These are phyloP conservation scores for Danio aesculapii DNA, from an alignment of 2,797 vertebrate genomes.

Conservation along the genomic window DNA sequence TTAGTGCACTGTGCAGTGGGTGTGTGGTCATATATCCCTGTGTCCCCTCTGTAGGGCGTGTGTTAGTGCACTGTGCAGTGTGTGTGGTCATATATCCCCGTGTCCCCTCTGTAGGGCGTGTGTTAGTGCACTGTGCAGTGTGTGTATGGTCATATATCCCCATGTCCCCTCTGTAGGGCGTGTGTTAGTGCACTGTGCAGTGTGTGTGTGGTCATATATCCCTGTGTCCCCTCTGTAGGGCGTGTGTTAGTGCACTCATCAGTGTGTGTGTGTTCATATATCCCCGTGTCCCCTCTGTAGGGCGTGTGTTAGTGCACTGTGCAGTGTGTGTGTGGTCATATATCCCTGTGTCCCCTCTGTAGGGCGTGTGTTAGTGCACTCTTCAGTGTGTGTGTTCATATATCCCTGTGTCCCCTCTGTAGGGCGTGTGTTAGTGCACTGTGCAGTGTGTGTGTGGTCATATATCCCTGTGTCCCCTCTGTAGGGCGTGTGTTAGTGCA, in stretches of 20 bases:
- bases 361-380: constrained; percentile 83
- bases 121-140: constrained; percentile 84
- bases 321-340: constrained; percentile 83
- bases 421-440: constrained; percentile 83
- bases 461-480: neutral
- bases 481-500: constrained; percentile 82
- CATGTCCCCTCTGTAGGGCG: constrained; percentile 67
- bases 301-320: constrained; percentile 82
- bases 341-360: constrained; percentile 15
- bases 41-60: constrained; percentile 68
- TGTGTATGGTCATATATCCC: no score
- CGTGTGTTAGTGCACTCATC: constrained; percentile 84
- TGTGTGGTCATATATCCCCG: constrained; percentile 77
- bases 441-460: constrained; percentile 83
- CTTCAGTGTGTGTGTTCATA: constrained; percentile 83
- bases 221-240: constrained; percentile 63
- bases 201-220: no score
- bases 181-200: constrained; percentile 83
- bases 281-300: constrained; percentile 63
- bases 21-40: no score
- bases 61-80: constrained; percentile 84
- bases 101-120: constrained; percentile 68
- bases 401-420: constrained; percentile 15
- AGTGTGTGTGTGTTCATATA: constrained; percentile 82
- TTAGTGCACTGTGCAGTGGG: constrained; percentile 85